These are phyloP conservation scores for Apolygus lucorum DNA, from an alignment of 1,140 invertebrate species.

Conservation along the genomic window DNA sequence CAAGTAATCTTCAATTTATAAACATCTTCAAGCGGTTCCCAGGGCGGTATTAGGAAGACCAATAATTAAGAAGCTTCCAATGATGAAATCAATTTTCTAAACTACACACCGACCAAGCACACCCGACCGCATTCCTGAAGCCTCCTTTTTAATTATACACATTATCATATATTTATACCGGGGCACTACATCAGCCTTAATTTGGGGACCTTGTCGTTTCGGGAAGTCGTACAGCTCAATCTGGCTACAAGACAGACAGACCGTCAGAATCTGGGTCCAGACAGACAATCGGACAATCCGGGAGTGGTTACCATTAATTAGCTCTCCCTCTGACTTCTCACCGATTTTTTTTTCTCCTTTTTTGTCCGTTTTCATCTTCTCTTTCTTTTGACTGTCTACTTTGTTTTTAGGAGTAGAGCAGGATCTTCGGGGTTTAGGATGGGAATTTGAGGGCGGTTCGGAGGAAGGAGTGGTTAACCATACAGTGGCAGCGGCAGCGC, in stretches of 20 bases:
- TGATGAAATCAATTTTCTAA: constrained; percentile 24
- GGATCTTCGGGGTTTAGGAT: no score
- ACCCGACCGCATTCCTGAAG: constrained; percentile 18
- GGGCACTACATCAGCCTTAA: constrained; percentile 21
- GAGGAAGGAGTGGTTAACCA: no score
- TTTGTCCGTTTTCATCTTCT: no score
- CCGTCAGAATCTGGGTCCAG: not conserved
- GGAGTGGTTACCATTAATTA: not conserved
- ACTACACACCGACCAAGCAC: constrained; percentile 20
- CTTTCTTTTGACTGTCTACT: no score
- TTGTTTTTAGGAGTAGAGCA: no score
- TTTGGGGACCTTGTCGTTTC: constrained; percentile 7
- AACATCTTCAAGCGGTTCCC: constrained; percentile 22
- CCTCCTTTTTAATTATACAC: constrained; percentile 20
- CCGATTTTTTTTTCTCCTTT: no score
- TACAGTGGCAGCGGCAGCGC: no score
- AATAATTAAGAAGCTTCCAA: constrained; percentile 23
- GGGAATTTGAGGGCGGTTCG: no score
- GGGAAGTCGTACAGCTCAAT: not conserved
- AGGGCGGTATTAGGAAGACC: constrained; percentile 20
- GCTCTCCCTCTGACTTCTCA: no score
- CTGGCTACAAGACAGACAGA: not conserved
- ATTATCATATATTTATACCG: constrained; percentile 24
- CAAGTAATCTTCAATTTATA: constrained; percentile 24
- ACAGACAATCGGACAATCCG: not conserved